Evolutionary conservation across 2,797 vertebrate genomes (phyloP).

Genomic region (Dromococcyx pavoninus): DNA sequence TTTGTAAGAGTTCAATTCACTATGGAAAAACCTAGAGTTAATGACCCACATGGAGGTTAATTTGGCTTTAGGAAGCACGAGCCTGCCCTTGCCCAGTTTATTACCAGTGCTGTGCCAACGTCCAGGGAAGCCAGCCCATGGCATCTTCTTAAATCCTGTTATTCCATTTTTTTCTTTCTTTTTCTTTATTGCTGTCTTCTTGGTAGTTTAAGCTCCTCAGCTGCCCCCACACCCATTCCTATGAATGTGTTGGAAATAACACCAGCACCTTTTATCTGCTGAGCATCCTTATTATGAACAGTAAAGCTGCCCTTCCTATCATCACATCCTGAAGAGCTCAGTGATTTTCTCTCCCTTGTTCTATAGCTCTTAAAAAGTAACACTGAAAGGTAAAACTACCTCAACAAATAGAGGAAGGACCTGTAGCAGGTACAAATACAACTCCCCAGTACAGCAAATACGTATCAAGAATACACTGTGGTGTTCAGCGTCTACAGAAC

Average conservation of each 20-base stretch:
- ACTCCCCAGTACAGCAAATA: background rate
- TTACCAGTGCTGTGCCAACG: background rate
- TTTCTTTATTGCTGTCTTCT: background rate
- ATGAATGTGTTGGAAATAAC: accelerated
- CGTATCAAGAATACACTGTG: background rate
- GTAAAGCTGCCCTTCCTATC: background rate
- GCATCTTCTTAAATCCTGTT: background rate
- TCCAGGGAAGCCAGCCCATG: background rate
- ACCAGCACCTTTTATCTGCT: background rate
- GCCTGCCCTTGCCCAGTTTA: background rate
- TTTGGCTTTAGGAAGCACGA: background rate
- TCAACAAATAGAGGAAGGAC: background rate
- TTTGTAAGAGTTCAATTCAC: background rate
- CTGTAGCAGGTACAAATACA: background rate
- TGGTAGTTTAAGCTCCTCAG: background rate
- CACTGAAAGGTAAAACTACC: background rate
- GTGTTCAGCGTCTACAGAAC: background rate
- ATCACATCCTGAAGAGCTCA: background rate
- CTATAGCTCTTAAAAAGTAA: background rate
- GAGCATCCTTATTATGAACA: accelerated
- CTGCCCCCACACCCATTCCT: background rate
- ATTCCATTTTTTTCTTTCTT: background rate
- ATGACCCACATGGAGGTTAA: background rate
- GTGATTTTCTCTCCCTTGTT: background rate
- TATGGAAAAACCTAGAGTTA: background rate